Conservation (phyloP, 1,140 invertebrate species). For the Drosophila sproati region DNA sequence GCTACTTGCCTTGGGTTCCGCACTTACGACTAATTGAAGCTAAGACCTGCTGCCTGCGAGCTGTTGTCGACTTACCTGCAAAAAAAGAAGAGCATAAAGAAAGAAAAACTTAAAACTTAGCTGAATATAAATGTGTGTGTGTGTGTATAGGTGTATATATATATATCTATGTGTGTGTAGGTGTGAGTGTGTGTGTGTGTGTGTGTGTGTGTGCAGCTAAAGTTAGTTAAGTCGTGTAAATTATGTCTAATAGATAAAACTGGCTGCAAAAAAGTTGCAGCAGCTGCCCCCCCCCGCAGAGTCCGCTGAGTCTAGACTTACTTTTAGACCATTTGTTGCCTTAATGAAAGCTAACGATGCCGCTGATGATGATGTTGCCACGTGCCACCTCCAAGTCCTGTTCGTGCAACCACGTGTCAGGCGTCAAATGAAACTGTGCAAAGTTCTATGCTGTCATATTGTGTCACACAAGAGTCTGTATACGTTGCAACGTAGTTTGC, state of each 20-base stretch:
- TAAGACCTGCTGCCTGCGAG: slow-evolving; percentile 42
- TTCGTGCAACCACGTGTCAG: not conserved
- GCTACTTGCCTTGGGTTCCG: slow-evolving; percentile 36
- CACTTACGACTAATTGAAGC: slow-evolving; percentile 81
- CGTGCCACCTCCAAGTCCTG: not conserved
- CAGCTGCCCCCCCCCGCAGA: slow-evolving; percentile 18
- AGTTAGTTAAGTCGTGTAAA: slow-evolving; percentile 79
- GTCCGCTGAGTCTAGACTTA: slow-evolving; percentile 48
- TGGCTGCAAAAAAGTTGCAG: slow-evolving; percentile 45
- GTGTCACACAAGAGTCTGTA: slow-evolving; percentile 1
- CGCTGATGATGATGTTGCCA: slow-evolving; percentile 11
- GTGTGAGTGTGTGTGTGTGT: slow-evolving; percentile 6
- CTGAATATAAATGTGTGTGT: not conserved
- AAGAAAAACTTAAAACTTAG: slow-evolving; percentile 18
- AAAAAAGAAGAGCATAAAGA: slow-evolving; percentile 36
- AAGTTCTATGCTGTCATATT: slow-evolving; percentile 30
- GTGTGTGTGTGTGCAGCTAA: slow-evolving; percentile 38
- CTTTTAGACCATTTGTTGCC: slow-evolving; percentile 14
- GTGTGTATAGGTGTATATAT: not conserved
- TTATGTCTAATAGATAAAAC: slow-evolving; percentile 79
- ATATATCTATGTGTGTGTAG: not conserved
- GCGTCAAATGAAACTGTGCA: slow-evolving; percentile 27
- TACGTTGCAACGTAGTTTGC: not conserved
- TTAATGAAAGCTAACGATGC: slow-evolving; percentile 51
- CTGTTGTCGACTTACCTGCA: slow-evolving; percentile 65